Percentiles rank a stretch among this genome's conserved stretches.
phyloP scores from a whole-genome alignment of 2,113 vertebrate genomes.

The Bothrops jararaca region DNA sequence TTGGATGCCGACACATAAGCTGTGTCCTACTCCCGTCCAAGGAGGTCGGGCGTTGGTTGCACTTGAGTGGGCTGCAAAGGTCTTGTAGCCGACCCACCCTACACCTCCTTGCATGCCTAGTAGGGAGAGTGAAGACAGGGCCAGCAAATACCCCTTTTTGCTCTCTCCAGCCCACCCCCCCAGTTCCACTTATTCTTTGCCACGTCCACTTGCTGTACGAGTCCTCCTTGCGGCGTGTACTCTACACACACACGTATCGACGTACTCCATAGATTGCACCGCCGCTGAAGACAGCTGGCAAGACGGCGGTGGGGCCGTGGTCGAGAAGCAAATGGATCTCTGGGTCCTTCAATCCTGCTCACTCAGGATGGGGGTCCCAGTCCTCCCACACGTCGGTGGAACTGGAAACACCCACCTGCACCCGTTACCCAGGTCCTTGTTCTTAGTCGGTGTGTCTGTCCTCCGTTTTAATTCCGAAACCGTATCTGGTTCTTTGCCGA shows the following conservation, averaged over 20 bases:
- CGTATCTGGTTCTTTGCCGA: slow-evolving; percentile 53
- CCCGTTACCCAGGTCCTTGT: not conserved
- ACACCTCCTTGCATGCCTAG: slow-evolving; percentile 13
- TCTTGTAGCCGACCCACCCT: not conserved
- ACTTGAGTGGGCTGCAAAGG: not conserved
- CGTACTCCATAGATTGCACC: not conserved
- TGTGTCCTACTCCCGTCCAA: not conserved
- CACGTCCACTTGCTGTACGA: slow-evolving; percentile 22
- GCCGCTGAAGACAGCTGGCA: not conserved
- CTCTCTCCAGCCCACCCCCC: slow-evolving; percentile 15
- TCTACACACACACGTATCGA: not conserved
- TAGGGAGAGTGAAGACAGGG: not conserved
- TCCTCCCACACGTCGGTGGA: not conserved
- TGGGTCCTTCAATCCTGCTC: not conserved
- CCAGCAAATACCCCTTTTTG: slow-evolving; percentile 8
- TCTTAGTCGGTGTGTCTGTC: slow-evolving; percentile 25
- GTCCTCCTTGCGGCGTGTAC: not conserved
- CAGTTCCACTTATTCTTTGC: not conserved
- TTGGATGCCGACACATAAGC: not conserved
- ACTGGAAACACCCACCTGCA: not conserved
- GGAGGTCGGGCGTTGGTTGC: not conserved
- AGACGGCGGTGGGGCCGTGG: rapidly evolving
- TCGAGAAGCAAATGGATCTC: not conserved
- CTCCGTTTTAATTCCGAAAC: slow-evolving; percentile 2
- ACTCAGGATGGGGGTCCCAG: too few species aligned